Evolutionary conservation across 2,797 vertebrate species (phyloP).

Genomic region (Aldrovandia affinis): DNA sequence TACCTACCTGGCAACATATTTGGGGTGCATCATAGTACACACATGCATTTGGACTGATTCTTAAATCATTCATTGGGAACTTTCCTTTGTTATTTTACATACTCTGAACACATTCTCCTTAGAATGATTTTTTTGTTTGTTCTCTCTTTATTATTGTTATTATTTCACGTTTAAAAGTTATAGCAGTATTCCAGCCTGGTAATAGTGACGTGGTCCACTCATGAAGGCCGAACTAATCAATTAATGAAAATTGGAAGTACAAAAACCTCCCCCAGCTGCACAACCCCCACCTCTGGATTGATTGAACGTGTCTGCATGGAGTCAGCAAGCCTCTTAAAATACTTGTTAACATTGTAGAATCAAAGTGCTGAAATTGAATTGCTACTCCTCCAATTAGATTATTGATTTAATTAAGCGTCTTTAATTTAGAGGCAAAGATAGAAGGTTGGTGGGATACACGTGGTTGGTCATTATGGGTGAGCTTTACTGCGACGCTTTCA

Average conservation of each 20-base stretch:
- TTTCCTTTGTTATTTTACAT: neutral
- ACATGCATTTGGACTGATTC: neutral
- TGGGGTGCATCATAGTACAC: neutral
- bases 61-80: neutral
- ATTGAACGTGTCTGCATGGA: slow-evolving; percentile 73
- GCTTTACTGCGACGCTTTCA: slow-evolving; percentile 27
- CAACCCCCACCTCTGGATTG: slow-evolving; percentile 56
- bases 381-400: slow-evolving; percentile 82
- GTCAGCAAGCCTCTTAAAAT: slow-evolving; percentile 66
- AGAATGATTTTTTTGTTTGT: neutral
- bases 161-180: slow-evolving; percentile 32
- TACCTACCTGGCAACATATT: neutral
- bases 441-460: slow-evolving; percentile 77
- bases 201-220: slow-evolving; percentile 80
- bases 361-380: slow-evolving; percentile 82
- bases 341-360: slow-evolving; percentile 71
- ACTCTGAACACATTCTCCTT: neutral
- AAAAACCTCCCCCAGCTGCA: slow-evolving; percentile 56
- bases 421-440: slow-evolving; percentile 81
- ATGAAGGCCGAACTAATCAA: slow-evolving; percentile 82
- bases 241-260: slow-evolving; percentile 84
- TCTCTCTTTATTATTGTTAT: slow-evolving; percentile 27
- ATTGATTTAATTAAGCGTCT: slow-evolving; percentile 88
- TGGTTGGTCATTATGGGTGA: slow-evolving; percentile 63
- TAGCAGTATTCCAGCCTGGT: slow-evolving; percentile 1